Evolutionary conservation across 2,797 vertebrate species (phyloP), one percentile per base, ranked within the genome.

Genomic region (Clarias laeviceps): DNA sequence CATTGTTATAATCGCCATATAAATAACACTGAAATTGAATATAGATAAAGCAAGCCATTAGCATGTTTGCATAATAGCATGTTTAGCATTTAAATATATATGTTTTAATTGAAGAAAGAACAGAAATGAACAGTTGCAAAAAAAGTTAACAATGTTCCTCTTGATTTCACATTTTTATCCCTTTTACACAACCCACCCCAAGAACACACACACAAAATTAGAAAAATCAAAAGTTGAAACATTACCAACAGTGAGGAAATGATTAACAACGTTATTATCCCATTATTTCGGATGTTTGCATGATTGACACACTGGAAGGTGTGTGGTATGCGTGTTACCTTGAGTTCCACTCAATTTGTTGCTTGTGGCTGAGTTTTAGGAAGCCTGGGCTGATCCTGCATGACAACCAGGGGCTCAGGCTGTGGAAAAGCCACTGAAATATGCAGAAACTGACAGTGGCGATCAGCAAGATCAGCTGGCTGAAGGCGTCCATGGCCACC

Each of bases 341-440:
- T 88, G 98, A 99, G 95, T 99, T 99, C 98, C 98, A 99, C 92
- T 99, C 98, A 27, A 99, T 97, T 95, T 97, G 97, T 95, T 98
- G 97, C 92, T 97, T 96, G 88, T 94, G 91, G 86, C 92, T 96
- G 90, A 99, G 97, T 89, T 84, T 88, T 85, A 91, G 93, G 94
- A 97, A 99, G 92, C 96, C 94, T 37, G 93, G 86, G 91, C 96
- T 97, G 92, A 98, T 78, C 88, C 91, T 94, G 76, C 82, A 90
- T 56, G 98, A 99, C 89, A 96, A 88, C 97, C 97, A 96, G 82
- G 95, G 95, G 91, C 98, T 99, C 93, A 97, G 87, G 91, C 94
- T 92, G 82, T 98, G 96, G 93, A 99, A 99, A 82, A 99, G 95
- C 92, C 97, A 92, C 93, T 99, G 98, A 94, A 99, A 99, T 88